A percentile compares a stretch with the other conserved stretches of the same genome.
Evolutionary conservation across 2,113 vertebrate species (phyloP).

Genomic region (Odocoileus virginianus): DNA sequence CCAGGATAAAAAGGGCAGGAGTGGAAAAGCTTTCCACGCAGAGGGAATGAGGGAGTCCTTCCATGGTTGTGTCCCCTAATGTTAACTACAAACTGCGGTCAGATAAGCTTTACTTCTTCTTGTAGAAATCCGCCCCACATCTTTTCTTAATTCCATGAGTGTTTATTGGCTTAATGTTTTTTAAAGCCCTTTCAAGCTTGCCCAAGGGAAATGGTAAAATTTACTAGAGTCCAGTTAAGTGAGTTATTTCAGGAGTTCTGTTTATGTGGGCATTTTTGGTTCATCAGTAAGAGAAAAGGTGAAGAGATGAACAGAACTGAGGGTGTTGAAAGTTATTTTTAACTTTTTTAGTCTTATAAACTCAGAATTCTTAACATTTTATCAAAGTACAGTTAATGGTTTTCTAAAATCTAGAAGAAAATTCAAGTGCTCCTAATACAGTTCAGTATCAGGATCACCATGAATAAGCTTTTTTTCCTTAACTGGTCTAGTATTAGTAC

Average conservation of each 20-base stretch:
- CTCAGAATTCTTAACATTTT: slow-evolving; percentile 4
- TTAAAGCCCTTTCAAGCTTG: background rate
- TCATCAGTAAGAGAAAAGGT: background rate
- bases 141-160: background rate
- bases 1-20: background rate
- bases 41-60: background rate
- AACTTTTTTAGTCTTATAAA: background rate
- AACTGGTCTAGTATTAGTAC: background rate
- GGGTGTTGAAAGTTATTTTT: background rate
- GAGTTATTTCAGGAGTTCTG: background rate
- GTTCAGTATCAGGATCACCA: background rate
- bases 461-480: background rate
- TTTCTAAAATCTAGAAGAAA: background rate
- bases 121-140: background rate
- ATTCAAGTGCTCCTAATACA: background rate
- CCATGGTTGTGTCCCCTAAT: background rate
- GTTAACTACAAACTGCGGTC: background rate
- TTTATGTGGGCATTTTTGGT: background rate
- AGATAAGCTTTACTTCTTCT: slow-evolving; percentile 5
- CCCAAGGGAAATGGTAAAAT: background rate
- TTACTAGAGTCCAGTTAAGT: background rate
- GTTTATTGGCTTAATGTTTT: background rate
- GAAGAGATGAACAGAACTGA: background rate
- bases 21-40: background rate
- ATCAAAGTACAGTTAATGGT: background rate